A percentile compares a stretch with the other conserved stretches of the same genome.
Evolutionary conservation across 2,888 invertebrate genomes (phyloP).

Genomic region (Hoplodrina ambigua): DNA sequence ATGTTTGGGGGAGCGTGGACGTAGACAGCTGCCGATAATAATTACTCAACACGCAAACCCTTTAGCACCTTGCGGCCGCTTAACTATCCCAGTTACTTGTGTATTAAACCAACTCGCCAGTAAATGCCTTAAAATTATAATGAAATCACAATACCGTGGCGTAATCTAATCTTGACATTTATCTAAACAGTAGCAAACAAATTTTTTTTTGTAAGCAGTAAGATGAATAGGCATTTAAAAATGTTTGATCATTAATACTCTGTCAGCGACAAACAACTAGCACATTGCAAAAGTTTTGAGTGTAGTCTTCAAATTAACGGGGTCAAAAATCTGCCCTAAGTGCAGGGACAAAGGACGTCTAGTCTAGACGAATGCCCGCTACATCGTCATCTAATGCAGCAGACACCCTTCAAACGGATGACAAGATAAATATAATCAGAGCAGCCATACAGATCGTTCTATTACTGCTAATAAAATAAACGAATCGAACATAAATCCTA

Average conservation of each 20-base stretch:
- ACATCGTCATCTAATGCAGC: conserved; percentile 19
- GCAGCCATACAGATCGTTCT: conserved; percentile 11
- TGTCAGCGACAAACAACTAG: background rate
- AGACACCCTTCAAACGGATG: conserved; percentile 26
- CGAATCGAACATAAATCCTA: conserved; percentile 52
- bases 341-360: conserved; percentile 40
- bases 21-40: conserved; percentile 86
- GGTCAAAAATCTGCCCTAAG: conserved; percentile 9
- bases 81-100: conserved; percentile 63
- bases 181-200: conserved; percentile 1
- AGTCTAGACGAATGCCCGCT: conserved; percentile 34
- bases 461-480: conserved; percentile 37
- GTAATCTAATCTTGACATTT: conserved; percentile 6
- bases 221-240: background rate
- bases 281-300: background rate
- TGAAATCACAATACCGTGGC: conserved; percentile 33
- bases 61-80: conserved; percentile 87
- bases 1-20: conserved; percentile 82
- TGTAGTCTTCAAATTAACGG: conserved; percentile 8
- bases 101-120: conserved; percentile 66
- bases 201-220: background rate
- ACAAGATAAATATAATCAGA: conserved; percentile 36
- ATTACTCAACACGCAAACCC: conserved; percentile 87
- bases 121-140: conserved; percentile 49
- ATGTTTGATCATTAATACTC: background rate